phyloP scores from a whole-genome alignment of 2,113 vertebrate genomes.

The Dipodomys stephensi region DNA sequence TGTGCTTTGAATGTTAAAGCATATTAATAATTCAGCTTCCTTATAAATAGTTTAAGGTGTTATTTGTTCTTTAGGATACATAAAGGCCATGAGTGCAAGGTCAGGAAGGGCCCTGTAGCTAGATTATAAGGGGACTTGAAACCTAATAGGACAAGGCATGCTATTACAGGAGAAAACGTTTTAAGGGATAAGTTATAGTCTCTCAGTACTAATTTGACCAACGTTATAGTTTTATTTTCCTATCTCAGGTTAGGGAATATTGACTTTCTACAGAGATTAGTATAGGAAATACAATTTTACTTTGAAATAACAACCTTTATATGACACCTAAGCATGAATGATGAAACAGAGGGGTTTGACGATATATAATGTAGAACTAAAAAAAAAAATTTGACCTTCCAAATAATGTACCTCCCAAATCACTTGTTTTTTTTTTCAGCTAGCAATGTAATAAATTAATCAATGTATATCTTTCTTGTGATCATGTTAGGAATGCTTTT shows the following conservation, averaged over 20 bases:
- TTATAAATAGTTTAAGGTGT: conserved; percentile 65
- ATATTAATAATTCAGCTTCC: conserved; percentile 48
- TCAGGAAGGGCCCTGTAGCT: background rate
- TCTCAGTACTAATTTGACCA: background rate
- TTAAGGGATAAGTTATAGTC: background rate
- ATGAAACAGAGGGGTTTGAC: background rate
- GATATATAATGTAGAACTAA: background rate
- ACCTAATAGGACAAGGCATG: background rate
- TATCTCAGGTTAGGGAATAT: background rate
- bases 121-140: background rate
- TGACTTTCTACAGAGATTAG: background rate
- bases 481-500: background rate
- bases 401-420: background rate
- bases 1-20: conserved; percentile 8
- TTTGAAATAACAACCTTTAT: conserved; percentile 34
- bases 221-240: background rate
- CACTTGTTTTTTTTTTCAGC: background rate
- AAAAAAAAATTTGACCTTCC: background rate
- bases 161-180: background rate
- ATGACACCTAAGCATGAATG: background rate
- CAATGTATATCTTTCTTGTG: background rate
- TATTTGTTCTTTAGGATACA: conserved; percentile 60
- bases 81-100: background rate
- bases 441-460: background rate
- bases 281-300: background rate